A percentile compares a stretch with the other conserved stretches of the same genome.
phyloP scores from a whole-genome alignment of 2,888 invertebrate genomes.

The Papilio gigon region DNA sequence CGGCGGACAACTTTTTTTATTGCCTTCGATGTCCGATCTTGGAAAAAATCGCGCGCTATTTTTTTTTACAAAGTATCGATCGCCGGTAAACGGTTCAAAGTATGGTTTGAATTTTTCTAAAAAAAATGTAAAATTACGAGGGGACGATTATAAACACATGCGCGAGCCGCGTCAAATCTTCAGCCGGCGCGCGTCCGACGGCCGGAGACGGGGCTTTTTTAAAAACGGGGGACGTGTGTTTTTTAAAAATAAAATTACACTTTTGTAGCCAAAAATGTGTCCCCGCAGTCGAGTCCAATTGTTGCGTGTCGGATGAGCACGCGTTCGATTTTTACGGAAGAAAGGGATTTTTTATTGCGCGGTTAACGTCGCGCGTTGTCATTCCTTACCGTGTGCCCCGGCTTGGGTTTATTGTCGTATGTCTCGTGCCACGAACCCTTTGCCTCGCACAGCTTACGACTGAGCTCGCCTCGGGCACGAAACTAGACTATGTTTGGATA shows the following conservation, averaged over 20 bases:
- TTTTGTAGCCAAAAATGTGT: slow-evolving; percentile 78
- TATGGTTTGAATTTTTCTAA: slow-evolving; percentile 66
- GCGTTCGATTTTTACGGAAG: slow-evolving; percentile 76
- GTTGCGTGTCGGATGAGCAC: slow-evolving; percentile 83
- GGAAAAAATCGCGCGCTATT: slow-evolving; percentile 72
- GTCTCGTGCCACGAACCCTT: slow-evolving; percentile 45
- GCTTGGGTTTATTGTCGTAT: slow-evolving; percentile 38
- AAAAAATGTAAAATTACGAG: slow-evolving; percentile 77
- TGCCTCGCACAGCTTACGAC: slow-evolving; percentile 40
- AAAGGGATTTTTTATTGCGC: slow-evolving; percentile 78
- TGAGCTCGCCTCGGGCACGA: slow-evolving; percentile 34
- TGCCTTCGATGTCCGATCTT: slow-evolving; percentile 69
- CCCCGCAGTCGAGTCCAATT: slow-evolving; percentile 78
- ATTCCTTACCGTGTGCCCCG: slow-evolving; percentile 26
- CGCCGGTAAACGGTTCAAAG: slow-evolving; percentile 71
- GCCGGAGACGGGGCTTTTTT: slow-evolving; percentile 76
- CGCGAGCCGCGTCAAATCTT: slow-evolving; percentile 82
- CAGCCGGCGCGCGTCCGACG: slow-evolving; percentile 78
- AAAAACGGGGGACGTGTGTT: slow-evolving; percentile 73
- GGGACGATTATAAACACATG: slow-evolving; percentile 81
- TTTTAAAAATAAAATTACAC: slow-evolving; percentile 78
- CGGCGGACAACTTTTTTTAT: slow-evolving; percentile 69
- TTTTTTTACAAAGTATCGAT: slow-evolving; percentile 63
- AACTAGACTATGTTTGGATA: slow-evolving; percentile 18
- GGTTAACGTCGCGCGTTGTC: slow-evolving; percentile 66